phyloP scores from a whole-genome alignment of 1,140 invertebrate species.

The Ditylenchus dipsaci region DNA sequence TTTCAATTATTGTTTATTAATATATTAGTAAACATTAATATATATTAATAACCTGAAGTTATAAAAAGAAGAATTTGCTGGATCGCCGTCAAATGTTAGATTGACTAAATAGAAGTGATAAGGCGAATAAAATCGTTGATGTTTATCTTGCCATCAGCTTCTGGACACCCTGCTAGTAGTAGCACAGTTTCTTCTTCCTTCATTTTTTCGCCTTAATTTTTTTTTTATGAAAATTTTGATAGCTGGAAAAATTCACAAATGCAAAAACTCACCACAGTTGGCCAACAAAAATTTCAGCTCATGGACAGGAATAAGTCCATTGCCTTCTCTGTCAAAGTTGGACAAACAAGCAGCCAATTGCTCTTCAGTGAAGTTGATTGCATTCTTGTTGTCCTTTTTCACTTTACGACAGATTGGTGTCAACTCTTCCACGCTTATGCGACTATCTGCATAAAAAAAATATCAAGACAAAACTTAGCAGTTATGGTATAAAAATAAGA shows the following conservation, averaged over 20 bases:
- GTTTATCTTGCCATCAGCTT: slow-evolving; percentile 20
- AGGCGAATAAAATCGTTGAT: slow-evolving; percentile 25
- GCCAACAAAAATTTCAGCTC: slow-evolving; percentile 25
- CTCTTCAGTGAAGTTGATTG: background rate
- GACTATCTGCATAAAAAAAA: slow-evolving; percentile 30
- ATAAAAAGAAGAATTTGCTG: too few species aligned
- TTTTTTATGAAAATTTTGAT: background rate
- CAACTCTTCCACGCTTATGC: slow-evolving; percentile 34
- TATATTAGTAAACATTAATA: too few species aligned
- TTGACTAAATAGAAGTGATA: slow-evolving; percentile 2
- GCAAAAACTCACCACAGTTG: slow-evolving; percentile 27
- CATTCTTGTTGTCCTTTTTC: slow-evolving; percentile 19
- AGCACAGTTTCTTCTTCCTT: slow-evolving; percentile 16
- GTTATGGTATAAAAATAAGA: too few species aligned
- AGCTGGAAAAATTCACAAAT: slow-evolving; percentile 9
- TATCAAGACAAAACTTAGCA: too few species aligned
- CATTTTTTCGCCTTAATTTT: slow-evolving; percentile 17
- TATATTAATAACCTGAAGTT: too few species aligned
- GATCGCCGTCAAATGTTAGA: too few species aligned
- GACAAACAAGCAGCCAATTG: slow-evolving; percentile 23
- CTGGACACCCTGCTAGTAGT: slow-evolving; percentile 13
- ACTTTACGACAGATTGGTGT: slow-evolving; percentile 30
- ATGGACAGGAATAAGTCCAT: slow-evolving; percentile 18
- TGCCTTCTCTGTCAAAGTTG: slow-evolving; percentile 34
- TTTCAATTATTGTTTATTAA: too few species aligned